These are phyloP conservation scores for Zalophus californianus DNA, from an alignment of 2,797 vertebrate species.

Conservation along the genomic window DNA sequence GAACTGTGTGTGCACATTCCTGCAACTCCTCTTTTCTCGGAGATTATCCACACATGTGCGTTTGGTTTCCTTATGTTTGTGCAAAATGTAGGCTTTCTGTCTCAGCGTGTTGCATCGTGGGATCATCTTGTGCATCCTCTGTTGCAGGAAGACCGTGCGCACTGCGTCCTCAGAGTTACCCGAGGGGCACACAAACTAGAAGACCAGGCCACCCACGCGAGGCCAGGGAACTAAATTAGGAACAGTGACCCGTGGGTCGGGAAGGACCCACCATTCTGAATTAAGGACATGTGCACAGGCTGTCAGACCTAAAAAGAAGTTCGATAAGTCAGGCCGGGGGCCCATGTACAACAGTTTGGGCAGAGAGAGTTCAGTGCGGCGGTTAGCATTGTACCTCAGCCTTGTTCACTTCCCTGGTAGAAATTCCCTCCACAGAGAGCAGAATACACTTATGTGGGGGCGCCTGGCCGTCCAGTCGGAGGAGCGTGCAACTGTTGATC, in stretches of 20 bases:
- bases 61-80: background rate
- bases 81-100: background rate
- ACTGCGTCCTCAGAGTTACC: background rate
- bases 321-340: background rate
- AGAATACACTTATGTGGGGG: background rate
- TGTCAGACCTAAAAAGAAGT: background rate
- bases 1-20: background rate
- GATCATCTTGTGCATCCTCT: background rate
- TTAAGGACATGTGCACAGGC: background rate
- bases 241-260: background rate
- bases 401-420: conserved; percentile 33
- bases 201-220: background rate
- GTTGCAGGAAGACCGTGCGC: background rate
- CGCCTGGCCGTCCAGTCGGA: background rate
- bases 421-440: background rate
- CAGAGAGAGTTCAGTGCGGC: background rate
- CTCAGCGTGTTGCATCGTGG: background rate
- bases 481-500: background rate
- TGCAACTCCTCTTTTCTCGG: background rate
- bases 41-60: background rate
- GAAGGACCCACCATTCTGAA: background rate
- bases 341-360: background rate
- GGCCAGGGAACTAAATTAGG: background rate
- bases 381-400: background rate
- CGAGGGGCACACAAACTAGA: background rate